Base-by-base conservation (phyloP, 2,888 invertebrate species). In the Petrolisthes cinctipes region DNA sequence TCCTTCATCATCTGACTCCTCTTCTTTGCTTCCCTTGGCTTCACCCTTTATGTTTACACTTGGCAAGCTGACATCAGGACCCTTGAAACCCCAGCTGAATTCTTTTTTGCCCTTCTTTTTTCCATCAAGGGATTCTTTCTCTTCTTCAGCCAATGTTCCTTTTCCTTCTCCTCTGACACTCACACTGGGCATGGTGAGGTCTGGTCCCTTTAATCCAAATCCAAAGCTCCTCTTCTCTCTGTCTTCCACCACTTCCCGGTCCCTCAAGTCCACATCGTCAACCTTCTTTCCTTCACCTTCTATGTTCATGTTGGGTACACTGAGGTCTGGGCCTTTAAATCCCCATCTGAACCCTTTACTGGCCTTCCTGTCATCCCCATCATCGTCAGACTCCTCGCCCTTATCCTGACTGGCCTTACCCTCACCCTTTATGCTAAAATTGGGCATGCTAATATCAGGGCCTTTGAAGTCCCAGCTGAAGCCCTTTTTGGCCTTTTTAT, bases 251-350 rank as follows among this genome's bases (percentile, higher is more conserved):
- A 23, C 23, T 20, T 57, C 17, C 79, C 14, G 37, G 17, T 71
- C 78, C 51, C 78, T 9, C n/a, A 54, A 7, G 4, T 82, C 78
- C 37, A 3, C 54, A 78, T 5, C 5, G 4, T 23, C 78, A 78
- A 23, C 54, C 54, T 53, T 7, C 23, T 84, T 71, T 73, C 79
- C 66, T n/a, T 68, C 66, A 3, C 84, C 84, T 9, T 75, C 84
- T 1, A 88, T 20, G 66, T 66, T 84, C 61, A 88, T 54, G 56
- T 76, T 81, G 5, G 87, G 87, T 5, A 84, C 37, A 23, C 54
- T 84, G 57, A 88, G 66, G 56, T 88, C 87, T n/a, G 83, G 84
- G 51, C 87, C 87, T 23, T 88, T 88, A 53, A 83, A 79, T 56
- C 81, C 83, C 53, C 84, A 84, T 6, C 75, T 75, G 71, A 88